Base-by-base conservation (phyloP, 2,113 vertebrate species). In the Chloebia gouldiae region DNA sequence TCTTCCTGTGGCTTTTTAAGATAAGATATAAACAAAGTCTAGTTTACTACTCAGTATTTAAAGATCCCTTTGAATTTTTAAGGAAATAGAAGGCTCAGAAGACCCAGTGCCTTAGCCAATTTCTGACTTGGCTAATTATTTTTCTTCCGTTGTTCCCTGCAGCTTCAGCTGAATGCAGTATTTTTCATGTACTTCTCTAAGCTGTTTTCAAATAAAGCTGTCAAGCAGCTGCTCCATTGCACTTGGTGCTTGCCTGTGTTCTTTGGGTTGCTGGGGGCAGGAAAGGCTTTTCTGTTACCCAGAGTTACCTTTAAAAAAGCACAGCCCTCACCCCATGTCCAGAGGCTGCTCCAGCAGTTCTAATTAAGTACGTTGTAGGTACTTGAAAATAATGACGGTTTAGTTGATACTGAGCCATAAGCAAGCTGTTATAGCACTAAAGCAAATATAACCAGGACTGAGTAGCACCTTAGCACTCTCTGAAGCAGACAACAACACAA, bases 1-100 rank as follows among this genome's bases (percentile, higher is more conserved):
- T 92, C 88, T 92, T 59, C 61, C 91, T 76, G 75, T 95, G 88
- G 59, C 65, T 95, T 91, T 95, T 93, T 57, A 88, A 95, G 92
- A 86, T 86, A 75, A 93, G 60, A 72, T 86, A 64, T 86, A 97
- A 95, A 95, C 83, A 77, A 63, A 76, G 50, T 93, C 71, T 93
- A 4, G 0, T 90, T 96, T 96, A 88, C 81, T 83, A 73, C 68
- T 47, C 42, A 14, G 71, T 93, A 71, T 93, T 96, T 97, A 91
- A 89, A 86, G 81, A 87, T 72, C 61, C 14, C 15, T 86, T 94
- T 86, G 47, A 84, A 70, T 84, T 96, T 93, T 59, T 57, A 76
- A 57, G 72, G 54, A 87, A 94, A 81, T 39, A 61, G 84, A 86
- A 90, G 31, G 39, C 49, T 92, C 63, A 72, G 73, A 94, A 92